These are phyloP conservation scores for Apostichopus leukothele DNA, from an alignment of 53 echinoderm and acorn worm species.

Conservation along the genomic window DNA sequence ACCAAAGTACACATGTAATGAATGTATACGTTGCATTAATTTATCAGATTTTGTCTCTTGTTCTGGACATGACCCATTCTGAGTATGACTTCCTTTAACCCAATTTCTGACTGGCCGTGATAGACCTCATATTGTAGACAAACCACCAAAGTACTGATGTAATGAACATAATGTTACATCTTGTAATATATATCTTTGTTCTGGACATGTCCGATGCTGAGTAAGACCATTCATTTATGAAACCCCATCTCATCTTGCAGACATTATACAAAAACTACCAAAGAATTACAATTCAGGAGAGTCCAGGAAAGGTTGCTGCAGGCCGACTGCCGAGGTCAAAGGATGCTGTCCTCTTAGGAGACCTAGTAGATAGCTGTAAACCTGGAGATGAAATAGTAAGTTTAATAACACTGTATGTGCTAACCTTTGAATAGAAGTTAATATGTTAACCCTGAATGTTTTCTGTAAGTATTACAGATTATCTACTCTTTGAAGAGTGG, in stretches of 20 bases:
- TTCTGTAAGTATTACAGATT: too few relatives aligned
- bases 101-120: too few relatives aligned
- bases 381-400: constrained; percentile 99
- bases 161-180: neutral
- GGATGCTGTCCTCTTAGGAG: constrained; percentile 92
- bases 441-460: too few relatives aligned
- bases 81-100: too few relatives aligned
- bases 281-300: constrained; percentile 94
- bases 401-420: neutral
- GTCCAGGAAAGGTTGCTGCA: constrained; percentile 95
- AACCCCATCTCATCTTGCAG: constrained; percentile 41
- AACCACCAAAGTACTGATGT: neutral
- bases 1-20: neutral
- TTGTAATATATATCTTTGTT: neutral
- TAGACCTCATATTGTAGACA: too few relatives aligned
- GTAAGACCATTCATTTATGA: too few relatives aligned
- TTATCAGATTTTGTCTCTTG: neutral
- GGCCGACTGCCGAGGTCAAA: constrained; percentile 95
- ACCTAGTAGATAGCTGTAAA: constrained; percentile 96
- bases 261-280: constrained; percentile 98
- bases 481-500: too few relatives aligned
- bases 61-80: too few relatives aligned
- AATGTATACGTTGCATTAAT: neutral
- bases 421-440: too few relatives aligned
- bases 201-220: too few relatives aligned